Base-by-base conservation (phyloP, 2,888 invertebrate genomes). In the Lepidocyrtinus sp. region DNA sequence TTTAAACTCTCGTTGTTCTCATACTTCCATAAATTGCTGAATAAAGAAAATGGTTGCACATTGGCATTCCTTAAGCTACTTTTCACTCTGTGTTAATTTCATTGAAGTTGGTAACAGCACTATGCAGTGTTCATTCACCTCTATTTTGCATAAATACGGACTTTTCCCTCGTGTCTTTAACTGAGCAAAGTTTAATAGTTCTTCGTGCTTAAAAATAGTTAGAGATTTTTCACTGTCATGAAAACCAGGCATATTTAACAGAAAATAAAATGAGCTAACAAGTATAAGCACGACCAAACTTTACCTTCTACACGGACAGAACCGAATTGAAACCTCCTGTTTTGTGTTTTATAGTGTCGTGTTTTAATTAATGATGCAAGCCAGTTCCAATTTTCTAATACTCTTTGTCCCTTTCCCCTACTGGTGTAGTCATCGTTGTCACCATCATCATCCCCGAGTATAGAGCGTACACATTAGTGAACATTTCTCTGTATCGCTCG, bases 281-380 rank as follows among this genome's bases (percentile, higher is more conserved):
- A 24, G 74, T 59, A n/a, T n/a, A n/a, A 67, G 67, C 74, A 64
- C 67, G 27, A 75, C 50, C 22, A 12, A 50, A 12, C 50, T 50
- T 36, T n/a, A 21, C 25, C 12, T 71, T 71, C 36, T 61, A 45
- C 67, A 59, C 68, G 55, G 70, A 79, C 12, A 50, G 50, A 50
- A 69, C 36, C 25, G 74, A 75, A 79, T 79, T 79, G 70, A 79
- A 70, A 79, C 79, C 79, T 79, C 79, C 79, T 79, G 79, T 79
- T 79, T 79, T 79, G 65, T 79, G 79, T 79, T 79, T 79, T 79
- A 74, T 74, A 75, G 74, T 79, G 79, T 79, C 74, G 79, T 79
- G 74, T 79, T 79, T 79, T 79, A 79, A 79, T 79, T 79, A 79
- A 79, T 79, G 79, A 79, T 79, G 74, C 74, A 79, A 79, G 79